Evolutionary conservation across 37 sponge, comb jelly and placozoan species (phyloP).

Genomic region (Hexactinellida sp.): DNA sequence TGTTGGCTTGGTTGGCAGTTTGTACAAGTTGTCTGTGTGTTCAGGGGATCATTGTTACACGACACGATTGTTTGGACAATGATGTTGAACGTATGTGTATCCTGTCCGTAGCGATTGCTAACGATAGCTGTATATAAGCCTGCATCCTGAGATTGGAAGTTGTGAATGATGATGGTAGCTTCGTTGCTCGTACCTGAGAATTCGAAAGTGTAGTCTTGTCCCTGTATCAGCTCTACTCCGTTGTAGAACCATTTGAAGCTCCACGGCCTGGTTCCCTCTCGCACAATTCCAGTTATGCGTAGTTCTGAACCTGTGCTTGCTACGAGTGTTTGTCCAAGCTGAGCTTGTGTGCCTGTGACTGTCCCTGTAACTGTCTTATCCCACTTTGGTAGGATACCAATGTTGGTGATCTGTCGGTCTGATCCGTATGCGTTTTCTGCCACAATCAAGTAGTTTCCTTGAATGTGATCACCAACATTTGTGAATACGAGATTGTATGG

Average conservation of each 20-base stretch:
- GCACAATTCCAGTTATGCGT: background rate
- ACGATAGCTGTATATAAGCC: background rate
- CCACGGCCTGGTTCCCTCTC: background rate
- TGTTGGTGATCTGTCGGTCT: background rate
- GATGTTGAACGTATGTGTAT: background rate
- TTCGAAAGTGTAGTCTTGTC: background rate
- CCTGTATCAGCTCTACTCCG: background rate
- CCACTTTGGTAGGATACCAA: slow-evolving; percentile 11
- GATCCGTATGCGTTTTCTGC: background rate
- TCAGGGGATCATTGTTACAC: background rate
- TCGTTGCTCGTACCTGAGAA: background rate
- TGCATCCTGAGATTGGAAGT: background rate
- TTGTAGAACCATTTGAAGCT: background rate
- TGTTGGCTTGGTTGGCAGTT: background rate
- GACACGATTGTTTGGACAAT: background rate
- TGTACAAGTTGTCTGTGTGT: background rate
- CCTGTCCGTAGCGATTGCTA: background rate
- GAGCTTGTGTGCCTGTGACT: background rate
- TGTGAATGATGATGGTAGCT: background rate
- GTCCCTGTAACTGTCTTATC: background rate
- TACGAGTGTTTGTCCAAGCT: background rate
- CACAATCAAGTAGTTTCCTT: background rate
- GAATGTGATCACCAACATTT: background rate
- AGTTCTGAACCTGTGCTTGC: background rate
- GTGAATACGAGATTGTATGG: background rate